Conservation (phyloP, 2,797 vertebrate species). For the Hyperoplus immaculatus region DNA sequence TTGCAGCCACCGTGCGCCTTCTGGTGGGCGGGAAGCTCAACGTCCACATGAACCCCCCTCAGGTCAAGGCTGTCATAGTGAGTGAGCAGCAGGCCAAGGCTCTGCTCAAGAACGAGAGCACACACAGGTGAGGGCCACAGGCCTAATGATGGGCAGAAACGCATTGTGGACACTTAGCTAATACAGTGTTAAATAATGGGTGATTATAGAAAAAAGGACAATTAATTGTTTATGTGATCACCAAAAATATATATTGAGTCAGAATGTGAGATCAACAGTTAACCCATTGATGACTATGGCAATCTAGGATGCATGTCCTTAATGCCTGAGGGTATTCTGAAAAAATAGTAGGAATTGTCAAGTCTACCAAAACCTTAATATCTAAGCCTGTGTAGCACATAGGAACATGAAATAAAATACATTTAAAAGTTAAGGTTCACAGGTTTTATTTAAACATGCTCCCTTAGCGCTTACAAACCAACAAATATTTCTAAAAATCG, state of each 20-base stretch:
- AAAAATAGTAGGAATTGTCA: too few species aligned
- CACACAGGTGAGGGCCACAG: constrained; percentile 80
- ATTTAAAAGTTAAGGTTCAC: too few species aligned
- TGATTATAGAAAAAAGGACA: background rate
- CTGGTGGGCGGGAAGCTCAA: constrained; percentile 97
- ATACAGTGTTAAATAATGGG: background rate
- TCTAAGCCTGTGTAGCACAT: too few species aligned
- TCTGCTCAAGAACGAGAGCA: constrained; percentile 95
- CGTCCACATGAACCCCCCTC: constrained; percentile 97
- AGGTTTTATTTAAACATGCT: too few species aligned
- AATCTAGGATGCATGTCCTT: too few species aligned
- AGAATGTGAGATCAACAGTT: background rate
- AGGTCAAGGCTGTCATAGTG: constrained; percentile 97
- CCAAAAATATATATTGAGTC: background rate
- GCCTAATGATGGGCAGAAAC: background rate
- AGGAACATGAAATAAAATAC: too few species aligned
- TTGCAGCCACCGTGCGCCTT: constrained; percentile 94
- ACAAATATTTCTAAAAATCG: too few species aligned
- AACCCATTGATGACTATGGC: too few species aligned
- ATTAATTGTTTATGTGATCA: background rate
- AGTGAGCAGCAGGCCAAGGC: constrained; percentile 97
- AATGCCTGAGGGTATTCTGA: too few species aligned
- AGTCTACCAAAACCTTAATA: too few species aligned
- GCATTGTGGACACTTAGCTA: background rate
- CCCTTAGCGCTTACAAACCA: too few species aligned